A percentile compares a stretch with the other conserved stretches of the same genome.
Evolutionary conservation across 2,797 vertebrate species (phyloP).

Genomic region (Anisognathus igniventris): DNA sequence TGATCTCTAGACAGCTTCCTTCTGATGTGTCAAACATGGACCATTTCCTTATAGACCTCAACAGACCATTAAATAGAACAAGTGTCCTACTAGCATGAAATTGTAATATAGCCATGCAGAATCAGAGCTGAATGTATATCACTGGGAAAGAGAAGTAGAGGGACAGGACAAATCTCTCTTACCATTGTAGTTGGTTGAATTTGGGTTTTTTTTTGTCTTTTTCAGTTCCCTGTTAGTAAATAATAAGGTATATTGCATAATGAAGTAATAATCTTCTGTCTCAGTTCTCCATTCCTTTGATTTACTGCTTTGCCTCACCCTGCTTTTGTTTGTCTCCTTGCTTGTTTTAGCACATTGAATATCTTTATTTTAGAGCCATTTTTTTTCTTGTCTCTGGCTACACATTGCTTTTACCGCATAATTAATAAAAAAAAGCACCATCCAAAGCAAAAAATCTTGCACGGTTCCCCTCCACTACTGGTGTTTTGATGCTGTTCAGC

Average conservation of each 20-base stretch:
- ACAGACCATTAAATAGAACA: background rate
- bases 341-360: background rate
- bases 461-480: background rate
- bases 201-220: background rate
- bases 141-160: background rate
- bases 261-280: background rate
- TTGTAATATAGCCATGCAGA: rapidly evolving
- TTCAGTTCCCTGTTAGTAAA: background rate
- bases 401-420: background rate
- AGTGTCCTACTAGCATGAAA: background rate
- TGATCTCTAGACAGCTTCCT: background rate
- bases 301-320: background rate
- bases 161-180: background rate
- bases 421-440: background rate
- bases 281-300: background rate
- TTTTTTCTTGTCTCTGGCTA: background rate
- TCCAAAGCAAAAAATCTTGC: background rate
- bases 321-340: background rate
- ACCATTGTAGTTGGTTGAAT: background rate
- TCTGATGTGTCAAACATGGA: background rate
- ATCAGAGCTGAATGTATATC: background rate
- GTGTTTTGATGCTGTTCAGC: background rate
- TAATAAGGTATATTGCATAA: background rate
- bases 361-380: background rate
- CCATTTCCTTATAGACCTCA: background rate